Evolutionary conservation across 2,888 invertebrate species (phyloP).

Genomic region (Notodonta ziczac): DNA sequence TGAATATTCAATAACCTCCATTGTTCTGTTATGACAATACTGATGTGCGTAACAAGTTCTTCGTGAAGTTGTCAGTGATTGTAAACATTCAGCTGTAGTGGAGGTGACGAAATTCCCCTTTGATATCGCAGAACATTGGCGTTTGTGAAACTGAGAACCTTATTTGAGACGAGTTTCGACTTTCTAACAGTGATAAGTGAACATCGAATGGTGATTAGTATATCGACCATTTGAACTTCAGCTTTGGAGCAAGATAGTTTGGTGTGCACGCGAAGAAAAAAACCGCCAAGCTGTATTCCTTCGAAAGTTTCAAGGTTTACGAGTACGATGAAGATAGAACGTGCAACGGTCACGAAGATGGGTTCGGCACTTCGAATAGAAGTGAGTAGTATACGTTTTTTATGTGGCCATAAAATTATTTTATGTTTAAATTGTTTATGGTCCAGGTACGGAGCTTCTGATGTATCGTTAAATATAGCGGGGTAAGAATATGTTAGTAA

Average conservation of each 20-base stretch:
- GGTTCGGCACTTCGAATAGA: constrained; percentile 72
- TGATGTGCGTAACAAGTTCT: constrained; percentile 65
- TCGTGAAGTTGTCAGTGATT: constrained; percentile 58
- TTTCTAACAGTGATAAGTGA: constrained; percentile 28
- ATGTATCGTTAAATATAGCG: constrained; percentile 27
- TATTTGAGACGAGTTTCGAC: constrained; percentile 28
- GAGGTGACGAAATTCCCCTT: constrained; percentile 48
- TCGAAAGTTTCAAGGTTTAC: constrained; percentile 81
- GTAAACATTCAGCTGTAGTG: constrained; percentile 54
- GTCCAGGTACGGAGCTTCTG: constrained; percentile 30
- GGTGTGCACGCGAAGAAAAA: constrained; percentile 43
- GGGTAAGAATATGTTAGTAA: constrained; percentile 12
- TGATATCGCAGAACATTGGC: constrained; percentile 27
- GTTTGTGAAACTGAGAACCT: constrained; percentile 30
- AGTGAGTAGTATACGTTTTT: constrained; percentile 64
- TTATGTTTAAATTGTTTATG: constrained; percentile 45
- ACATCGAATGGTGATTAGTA: constrained; percentile 33
- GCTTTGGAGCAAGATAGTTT: constrained; percentile 23
- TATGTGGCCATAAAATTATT: constrained; percentile 43
- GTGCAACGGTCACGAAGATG: constrained; percentile 75
- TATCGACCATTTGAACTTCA: constrained; percentile 11
- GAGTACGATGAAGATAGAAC: constrained; percentile 78
- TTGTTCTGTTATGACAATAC: constrained; percentile 68
- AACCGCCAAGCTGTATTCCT: constrained; percentile 83
- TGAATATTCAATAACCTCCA: constrained; percentile 37